These are phyloP conservation scores for Phaedon cochleariae DNA, from an alignment of 2,888 invertebrate species.

Conservation along the genomic window DNA sequence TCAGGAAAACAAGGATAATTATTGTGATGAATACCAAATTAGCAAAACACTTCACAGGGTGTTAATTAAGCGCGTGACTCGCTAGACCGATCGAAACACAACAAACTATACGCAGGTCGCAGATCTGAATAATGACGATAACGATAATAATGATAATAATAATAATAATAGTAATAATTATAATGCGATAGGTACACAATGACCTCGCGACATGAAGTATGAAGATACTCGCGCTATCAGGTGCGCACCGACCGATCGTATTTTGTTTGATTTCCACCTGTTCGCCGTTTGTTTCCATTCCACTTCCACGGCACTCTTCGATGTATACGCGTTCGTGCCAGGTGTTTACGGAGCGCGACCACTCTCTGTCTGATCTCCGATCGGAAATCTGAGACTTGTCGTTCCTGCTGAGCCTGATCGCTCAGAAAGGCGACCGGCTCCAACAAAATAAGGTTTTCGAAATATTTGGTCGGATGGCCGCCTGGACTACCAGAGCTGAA, in stretches of 20 bases:
- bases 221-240: too few species aligned
- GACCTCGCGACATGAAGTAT: slow-evolving; percentile 45
- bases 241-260: slow-evolving; percentile 8
- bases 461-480: background rate
- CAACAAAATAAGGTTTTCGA: too few species aligned
- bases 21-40: too few species aligned
- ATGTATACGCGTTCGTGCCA: background rate
- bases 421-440: too few species aligned
- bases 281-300: slow-evolving; percentile 49
- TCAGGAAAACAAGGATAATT: too few species aligned
- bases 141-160: background rate
- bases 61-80: background rate
- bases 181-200: slow-evolving; percentile 50
- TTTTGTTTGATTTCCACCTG: slow-evolving; percentile 51
- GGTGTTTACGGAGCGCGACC: too few species aligned
- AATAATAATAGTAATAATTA: background rate
- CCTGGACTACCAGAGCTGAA: background rate
- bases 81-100: background rate
- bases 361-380: too few species aligned
- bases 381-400: too few species aligned
- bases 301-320: background rate
- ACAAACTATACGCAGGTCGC: background rate
- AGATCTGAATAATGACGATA: background rate
- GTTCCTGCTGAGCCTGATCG: too few species aligned
- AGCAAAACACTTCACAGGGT: background rate